Evolutionary conservation across 2,888 invertebrate species (phyloP).

Genomic region (Coleophora flavipennella): DNA sequence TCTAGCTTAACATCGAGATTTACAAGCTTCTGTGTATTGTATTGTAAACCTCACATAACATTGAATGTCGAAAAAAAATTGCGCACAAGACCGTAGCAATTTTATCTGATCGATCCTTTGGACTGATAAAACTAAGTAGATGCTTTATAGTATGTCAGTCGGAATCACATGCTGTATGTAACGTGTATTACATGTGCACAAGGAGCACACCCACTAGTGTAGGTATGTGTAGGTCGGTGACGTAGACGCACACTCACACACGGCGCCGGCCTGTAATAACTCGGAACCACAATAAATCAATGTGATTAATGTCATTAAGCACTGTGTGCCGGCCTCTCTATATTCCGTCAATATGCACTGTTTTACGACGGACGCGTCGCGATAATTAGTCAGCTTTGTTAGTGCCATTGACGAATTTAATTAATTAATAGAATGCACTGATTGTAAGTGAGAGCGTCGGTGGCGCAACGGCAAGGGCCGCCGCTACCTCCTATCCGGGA

Average conservation of each 20-base stretch:
- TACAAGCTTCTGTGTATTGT: background rate
- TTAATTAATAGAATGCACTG: conserved; percentile 18
- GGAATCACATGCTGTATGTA: conserved; percentile 46
- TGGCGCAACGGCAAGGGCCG: too few relatives aligned
- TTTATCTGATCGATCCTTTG: background rate
- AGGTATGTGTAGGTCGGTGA: conserved; percentile 20
- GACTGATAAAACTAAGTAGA: too few relatives aligned
- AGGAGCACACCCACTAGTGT: conserved; percentile 34
- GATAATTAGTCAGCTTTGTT: conserved; percentile 73
- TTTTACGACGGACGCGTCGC: conserved; percentile 70
- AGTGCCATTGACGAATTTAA: conserved; percentile 30
- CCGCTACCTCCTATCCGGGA: too few relatives aligned
- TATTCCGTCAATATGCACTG: conserved; percentile 74
- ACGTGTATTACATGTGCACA: conserved; percentile 57
- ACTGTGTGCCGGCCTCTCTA: conserved; percentile 73
- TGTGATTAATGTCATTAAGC: conserved; percentile 74
- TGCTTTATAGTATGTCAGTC: conserved; percentile 2
- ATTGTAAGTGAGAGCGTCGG: conserved; percentile 37
- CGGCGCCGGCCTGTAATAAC: conserved; percentile 68
- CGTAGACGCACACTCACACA: conserved; percentile 39
- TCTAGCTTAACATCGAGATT: too few relatives aligned
- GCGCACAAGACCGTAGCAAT: conserved; percentile 1
- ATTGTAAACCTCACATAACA: background rate
- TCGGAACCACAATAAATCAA: conserved; percentile 74
- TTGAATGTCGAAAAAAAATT: too few relatives aligned